Evolutionary conservation across 2,113 vertebrate species (phyloP), one percentile per base, ranked within the genome.

Genomic region (Cyanoderma ruficeps): DNA sequence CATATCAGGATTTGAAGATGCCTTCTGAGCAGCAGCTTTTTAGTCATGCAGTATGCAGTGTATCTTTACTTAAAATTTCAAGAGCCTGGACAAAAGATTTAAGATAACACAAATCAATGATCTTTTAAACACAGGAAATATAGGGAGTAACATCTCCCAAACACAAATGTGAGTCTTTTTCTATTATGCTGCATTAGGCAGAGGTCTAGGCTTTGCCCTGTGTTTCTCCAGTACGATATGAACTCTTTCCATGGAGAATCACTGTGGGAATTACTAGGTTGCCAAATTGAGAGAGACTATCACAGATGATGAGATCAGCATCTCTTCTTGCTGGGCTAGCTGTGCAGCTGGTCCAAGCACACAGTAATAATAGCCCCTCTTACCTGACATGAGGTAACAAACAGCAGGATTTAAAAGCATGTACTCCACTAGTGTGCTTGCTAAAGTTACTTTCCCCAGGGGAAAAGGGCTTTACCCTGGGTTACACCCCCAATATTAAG

Each of bases 401-500:
- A 76, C 31, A 14, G 7, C 8, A 15, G 9, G 15, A 49, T 60
- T 81, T 37, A 49, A 71, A 89, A 75, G 39, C n/a, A 28, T 30
- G 10, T 28, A 31, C 27, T 42, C 15, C 18, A n/a, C 18, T 16
- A 18, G 10, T 5, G n/a, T 17, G 28, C 46, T 83, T 65, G 44
- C 55, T 65, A 3, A 60, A 76, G 33, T 19, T 47, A 56, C 24
- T 57, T n/a, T 57, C 21, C 37, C 21, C 27, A 68, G 6, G 0
- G 15, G 16, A 60, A 49, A 79, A 68, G 92, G 42, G 52, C 25
- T 91, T 70, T 41, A n/a, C 11, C 19, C 15, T 15, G 44, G 18
- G 18, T 39, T 41, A 37, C 9, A 6, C 30, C 41, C 27, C 15
- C 0, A 1, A 4, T 1, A 4, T 23, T 27, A 16, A 37, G 18